Conservation (phyloP, 2,888 invertebrate species). For the Cataglyphis albicans region DNA sequence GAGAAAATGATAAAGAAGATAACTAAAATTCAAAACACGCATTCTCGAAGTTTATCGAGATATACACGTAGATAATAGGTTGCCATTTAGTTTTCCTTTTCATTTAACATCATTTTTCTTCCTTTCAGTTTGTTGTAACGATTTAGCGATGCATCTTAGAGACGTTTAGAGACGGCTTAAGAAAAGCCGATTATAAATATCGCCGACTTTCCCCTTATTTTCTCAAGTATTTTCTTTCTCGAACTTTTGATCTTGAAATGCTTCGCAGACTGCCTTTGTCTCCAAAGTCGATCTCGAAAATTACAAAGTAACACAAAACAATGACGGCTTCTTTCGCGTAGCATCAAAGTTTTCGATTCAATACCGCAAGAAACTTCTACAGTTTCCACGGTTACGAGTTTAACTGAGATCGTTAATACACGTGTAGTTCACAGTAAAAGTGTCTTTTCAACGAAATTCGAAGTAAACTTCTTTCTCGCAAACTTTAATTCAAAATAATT, state of each 20-base stretch:
- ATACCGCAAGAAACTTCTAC: constrained; percentile 48
- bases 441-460: constrained; percentile 4
- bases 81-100: neutral
- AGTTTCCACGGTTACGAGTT: constrained; percentile 9
- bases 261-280: constrained; percentile 42
- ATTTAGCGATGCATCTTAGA: constrained; percentile 43
- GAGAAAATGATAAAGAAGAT: neutral
- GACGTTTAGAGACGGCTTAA: constrained; percentile 31
- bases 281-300: constrained; percentile 32
- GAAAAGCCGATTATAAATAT: constrained; percentile 50
- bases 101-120: neutral
- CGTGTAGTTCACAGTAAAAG: constrained; percentile 6
- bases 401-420: constrained; percentile 39
- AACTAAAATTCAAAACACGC: neutral
- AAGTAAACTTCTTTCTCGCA: constrained; percentile 1
- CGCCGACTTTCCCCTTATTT: constrained; percentile 41
- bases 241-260: constrained; percentile 47
- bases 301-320: constrained; percentile 46
- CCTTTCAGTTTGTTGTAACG: neutral
- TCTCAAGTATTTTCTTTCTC: constrained; percentile 43
- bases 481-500: constrained; percentile 11
- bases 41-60: neutral
- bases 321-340: constrained; percentile 42
- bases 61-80: neutral
- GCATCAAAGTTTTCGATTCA: constrained; percentile 41